These are phyloP conservation scores for Calcarius lapponicus DNA, from an alignment of 2,797 vertebrate species.

Conservation along the genomic window DNA sequence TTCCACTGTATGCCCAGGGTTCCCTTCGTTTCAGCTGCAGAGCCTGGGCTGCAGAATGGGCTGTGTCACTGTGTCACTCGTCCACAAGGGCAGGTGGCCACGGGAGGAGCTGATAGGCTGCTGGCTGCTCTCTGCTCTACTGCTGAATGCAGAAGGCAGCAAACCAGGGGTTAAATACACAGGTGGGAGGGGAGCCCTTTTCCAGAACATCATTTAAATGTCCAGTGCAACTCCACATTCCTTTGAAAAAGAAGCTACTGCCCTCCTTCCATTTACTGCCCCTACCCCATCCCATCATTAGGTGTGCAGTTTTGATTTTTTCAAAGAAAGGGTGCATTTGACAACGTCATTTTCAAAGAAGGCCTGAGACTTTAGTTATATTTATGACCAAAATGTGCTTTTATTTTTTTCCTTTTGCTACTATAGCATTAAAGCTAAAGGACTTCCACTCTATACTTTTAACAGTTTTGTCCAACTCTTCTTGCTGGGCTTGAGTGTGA, in stretches of 20 bases:
- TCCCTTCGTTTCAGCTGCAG: neutral
- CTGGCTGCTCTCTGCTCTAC: neutral
- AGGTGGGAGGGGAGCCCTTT: neutral
- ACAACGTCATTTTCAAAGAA: neutral
- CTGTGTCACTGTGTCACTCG: accelerated
- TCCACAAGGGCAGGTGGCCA: neutral
- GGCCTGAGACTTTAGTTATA: neutral
- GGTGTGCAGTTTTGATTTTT: neutral
- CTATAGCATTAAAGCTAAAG: neutral
- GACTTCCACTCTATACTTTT: neutral
- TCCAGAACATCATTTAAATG: neutral
- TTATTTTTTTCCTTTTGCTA: neutral
- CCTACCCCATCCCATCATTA: neutral
- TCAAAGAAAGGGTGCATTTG: neutral
- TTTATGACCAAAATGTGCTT: neutral
- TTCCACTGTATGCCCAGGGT: accelerated
- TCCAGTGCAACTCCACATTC: neutral
- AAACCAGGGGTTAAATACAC: neutral
- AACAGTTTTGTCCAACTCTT: neutral
- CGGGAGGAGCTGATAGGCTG: neutral
- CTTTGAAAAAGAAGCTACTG: neutral
- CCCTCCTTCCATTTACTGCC: neutral
- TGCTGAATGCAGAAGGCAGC: neutral
- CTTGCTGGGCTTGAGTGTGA: neutral
- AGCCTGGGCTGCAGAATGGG: neutral